Conservation (phyloP, 2,888 invertebrate genomes). For the Leptopterna dolabrata region DNA sequence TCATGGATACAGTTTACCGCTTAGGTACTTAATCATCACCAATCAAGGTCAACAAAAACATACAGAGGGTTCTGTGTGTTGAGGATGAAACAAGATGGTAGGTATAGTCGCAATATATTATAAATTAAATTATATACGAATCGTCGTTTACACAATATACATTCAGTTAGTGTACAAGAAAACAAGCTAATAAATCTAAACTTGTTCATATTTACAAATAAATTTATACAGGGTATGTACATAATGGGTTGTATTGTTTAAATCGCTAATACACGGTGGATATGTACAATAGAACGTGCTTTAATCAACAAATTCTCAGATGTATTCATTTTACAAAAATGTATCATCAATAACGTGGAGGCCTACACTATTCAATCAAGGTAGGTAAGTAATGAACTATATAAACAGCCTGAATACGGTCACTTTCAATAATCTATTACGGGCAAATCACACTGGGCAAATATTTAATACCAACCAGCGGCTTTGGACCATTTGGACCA, state of each 20-base stretch:
- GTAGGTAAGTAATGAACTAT: neutral
- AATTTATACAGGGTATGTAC: conserved; percentile 4
- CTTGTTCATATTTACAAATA: conserved; percentile 28
- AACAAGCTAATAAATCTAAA: neutral
- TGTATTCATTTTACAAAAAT: neutral
- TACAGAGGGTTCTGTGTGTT: conserved; percentile 22
- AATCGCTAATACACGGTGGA: neutral
- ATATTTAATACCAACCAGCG: too few species aligned
- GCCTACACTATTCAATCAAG: neutral
- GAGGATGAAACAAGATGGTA: conserved; percentile 24
- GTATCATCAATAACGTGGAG: neutral
- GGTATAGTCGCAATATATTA: conserved; percentile 2
- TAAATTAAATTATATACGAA: conserved; percentile 12
- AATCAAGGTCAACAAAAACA: conserved; percentile 47
- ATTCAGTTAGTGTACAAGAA: conserved; percentile 35
- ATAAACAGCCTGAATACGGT: neutral
- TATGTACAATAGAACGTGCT: neutral
- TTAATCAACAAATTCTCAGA: neutral
- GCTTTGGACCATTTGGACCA: too few species aligned
- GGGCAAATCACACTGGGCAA: too few species aligned
- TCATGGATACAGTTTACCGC: conserved; percentile 30
- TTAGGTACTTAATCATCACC: conserved; percentile 35
- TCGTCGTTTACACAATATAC: conserved; percentile 33
- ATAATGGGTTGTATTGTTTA: neutral
- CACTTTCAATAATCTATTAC: neutral